Percentiles rank a stretch among this genome's conserved stretches.
Conservation (phyloP, 2,888 invertebrate species). For the Drosophila meridiana region DNA sequence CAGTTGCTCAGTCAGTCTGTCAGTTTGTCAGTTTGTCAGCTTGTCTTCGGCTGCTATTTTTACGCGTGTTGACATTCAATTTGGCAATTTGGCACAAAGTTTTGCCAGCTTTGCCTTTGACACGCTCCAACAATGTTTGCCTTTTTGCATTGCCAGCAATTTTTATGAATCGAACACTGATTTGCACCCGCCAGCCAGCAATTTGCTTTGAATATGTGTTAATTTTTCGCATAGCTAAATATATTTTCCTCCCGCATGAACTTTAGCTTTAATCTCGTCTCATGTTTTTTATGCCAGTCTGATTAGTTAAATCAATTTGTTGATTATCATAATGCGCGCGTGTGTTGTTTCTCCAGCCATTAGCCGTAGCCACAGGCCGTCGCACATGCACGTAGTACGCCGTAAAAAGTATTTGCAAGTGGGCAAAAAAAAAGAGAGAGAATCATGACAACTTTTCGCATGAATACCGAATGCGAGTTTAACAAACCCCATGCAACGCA, state of each 20-base stretch:
- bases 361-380: conserved; percentile 5
- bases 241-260: conserved; percentile 11
- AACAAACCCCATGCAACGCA: conserved; percentile 42
- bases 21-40: background rate
- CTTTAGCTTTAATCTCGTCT: conserved; percentile 38
- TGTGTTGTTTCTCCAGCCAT: conserved; percentile 7
- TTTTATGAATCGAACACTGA: conserved; percentile 75
- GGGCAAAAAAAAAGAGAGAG: conserved; percentile 30
- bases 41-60: conserved; percentile 62
- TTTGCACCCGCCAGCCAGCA: conserved; percentile 41
- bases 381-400: conserved; percentile 48
- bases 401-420: conserved; percentile 16
- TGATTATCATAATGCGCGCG: conserved; percentile 64
- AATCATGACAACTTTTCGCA: conserved; percentile 69
- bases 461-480: conserved; percentile 68
- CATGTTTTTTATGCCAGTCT: conserved; percentile 57
- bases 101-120: conserved; percentile 64
- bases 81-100: conserved; percentile 77
- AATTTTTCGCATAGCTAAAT: conserved; percentile 44
- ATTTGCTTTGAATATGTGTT: conserved; percentile 71
- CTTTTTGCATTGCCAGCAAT: conserved; percentile 63
- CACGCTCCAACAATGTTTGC: conserved; percentile 58
- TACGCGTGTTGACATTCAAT: conserved; percentile 82
- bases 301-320: conserved; percentile 76
- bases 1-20: conserved; percentile 5